A percentile compares a stretch with the other conserved stretches of the same genome.
These are phyloP conservation scores for Serinus canaria DNA, from an alignment of 2,113 vertebrate species.

Conservation along the genomic window DNA sequence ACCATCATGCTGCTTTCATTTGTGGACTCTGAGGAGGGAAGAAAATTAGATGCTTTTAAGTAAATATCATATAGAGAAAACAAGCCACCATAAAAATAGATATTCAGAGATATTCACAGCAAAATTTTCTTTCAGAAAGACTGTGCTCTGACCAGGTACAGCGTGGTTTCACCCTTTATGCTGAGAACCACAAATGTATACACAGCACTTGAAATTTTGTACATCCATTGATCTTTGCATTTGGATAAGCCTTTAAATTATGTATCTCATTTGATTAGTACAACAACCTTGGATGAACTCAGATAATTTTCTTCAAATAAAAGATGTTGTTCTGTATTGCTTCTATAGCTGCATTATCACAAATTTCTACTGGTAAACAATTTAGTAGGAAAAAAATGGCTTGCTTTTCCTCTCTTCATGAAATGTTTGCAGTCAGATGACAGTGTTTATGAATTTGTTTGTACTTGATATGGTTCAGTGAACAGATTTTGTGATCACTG, in stretches of 20 bases:
- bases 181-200: background rate
- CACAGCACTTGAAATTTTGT: background rate
- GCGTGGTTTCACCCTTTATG: background rate
- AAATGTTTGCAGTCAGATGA: constrained; percentile 19
- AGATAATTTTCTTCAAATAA: background rate
- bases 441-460: constrained; percentile 12
- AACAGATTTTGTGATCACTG: constrained; percentile 19
- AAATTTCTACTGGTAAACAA: background rate
- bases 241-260: background rate
- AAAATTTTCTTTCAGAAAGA: background rate
- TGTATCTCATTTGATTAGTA: background rate
- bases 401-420: background rate
- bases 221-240: background rate
- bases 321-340: background rate
- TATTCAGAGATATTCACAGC: background rate
- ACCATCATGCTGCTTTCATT: background rate
- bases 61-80: background rate
- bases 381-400: background rate
- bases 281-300: background rate
- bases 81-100: background rate
- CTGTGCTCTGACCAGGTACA: background rate
- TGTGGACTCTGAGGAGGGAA: background rate
- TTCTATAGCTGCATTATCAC: background rate
- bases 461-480: background rate
- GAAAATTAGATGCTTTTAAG: background rate